phyloP scores from a whole-genome alignment of 2,113 vertebrate genomes.

The Axis porcinus region DNA sequence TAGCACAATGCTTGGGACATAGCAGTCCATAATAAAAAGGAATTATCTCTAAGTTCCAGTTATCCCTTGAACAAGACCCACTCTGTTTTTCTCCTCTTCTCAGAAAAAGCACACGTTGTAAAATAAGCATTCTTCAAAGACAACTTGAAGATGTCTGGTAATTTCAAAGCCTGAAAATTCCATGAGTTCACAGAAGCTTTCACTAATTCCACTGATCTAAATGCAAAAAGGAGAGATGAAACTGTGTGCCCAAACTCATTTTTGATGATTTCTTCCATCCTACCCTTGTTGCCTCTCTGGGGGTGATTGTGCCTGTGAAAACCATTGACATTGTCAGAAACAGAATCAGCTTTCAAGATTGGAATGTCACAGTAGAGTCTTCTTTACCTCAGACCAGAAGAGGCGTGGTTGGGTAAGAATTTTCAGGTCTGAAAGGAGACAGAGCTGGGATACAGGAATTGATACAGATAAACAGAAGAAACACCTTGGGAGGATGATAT shows the following conservation, averaged over 20 bases:
- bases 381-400: constrained; percentile 17
- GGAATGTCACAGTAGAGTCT: constrained; percentile 23
- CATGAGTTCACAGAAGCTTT: constrained; percentile 52
- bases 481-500: neutral
- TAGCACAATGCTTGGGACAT: neutral
- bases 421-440: neutral
- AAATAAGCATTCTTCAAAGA: constrained; percentile 66
- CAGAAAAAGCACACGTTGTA: constrained; percentile 49
- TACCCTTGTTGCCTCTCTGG: constrained; percentile 1
- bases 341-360: constrained; percentile 27
- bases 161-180: constrained; percentile 58
- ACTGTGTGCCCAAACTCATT: constrained; percentile 31
- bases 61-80: neutral
- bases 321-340: constrained; percentile 34
- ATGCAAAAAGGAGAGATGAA: constrained; percentile 10
- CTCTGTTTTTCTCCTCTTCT: constrained; percentile 57
- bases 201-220: constrained; percentile 50
- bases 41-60: neutral
- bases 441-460: neutral
- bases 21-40: neutral
- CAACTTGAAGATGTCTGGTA: constrained; percentile 56
- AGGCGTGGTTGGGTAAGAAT: neutral
- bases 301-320: constrained; percentile 54
- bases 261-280: constrained; percentile 47
- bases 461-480: neutral